A percentile compares a stretch with the other conserved stretches of the same genome.
Conservation (phyloP, 1,140 invertebrate species). For the Dinoponera quadriceps region DNA sequence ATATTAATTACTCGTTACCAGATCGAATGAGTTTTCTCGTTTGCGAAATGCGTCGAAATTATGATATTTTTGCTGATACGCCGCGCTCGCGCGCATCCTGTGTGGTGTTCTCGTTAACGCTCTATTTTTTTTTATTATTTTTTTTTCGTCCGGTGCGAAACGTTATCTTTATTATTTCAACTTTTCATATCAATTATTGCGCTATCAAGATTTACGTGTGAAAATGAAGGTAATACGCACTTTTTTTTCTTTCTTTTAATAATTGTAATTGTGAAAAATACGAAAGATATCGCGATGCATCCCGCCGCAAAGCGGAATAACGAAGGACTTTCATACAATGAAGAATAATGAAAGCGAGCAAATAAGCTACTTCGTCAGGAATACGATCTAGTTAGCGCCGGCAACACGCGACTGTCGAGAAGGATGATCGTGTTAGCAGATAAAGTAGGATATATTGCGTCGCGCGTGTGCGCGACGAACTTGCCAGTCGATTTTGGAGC, state of each 20-base stretch:
- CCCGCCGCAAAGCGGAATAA: conserved; percentile 1
- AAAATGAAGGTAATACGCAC: not conserved
- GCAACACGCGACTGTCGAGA: conserved; percentile 35
- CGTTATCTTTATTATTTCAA: conserved; percentile 6
- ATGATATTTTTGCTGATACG: conserved; percentile 12
- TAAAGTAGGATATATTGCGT: conserved; percentile 55
- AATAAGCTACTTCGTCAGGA: conserved; percentile 51
- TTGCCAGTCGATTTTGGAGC: conserved; percentile 47
- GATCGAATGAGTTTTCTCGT: not conserved
- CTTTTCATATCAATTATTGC: not conserved
- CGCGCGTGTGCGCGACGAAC: conserved; percentile 26
- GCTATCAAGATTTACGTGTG: not conserved
- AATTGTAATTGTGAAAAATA: conserved; percentile 6
- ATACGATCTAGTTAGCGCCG: conserved; percentile 52
- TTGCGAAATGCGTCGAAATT: not conserved
- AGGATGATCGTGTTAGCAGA: conserved; percentile 48
- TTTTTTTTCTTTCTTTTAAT: conserved; percentile 8
- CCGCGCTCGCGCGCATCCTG: too few relatives aligned
- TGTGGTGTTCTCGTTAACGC: too few relatives aligned
- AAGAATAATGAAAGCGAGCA: conserved; percentile 43
- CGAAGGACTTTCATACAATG: conserved; percentile 11
- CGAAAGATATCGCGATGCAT: not conserved
- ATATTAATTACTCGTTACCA: not conserved
- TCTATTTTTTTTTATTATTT: too few relatives aligned
- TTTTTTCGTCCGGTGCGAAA: too few relatives aligned